Conservation (phyloP, 1,140 invertebrate genomes). For the Pseudomyrmex sp. region DNA sequence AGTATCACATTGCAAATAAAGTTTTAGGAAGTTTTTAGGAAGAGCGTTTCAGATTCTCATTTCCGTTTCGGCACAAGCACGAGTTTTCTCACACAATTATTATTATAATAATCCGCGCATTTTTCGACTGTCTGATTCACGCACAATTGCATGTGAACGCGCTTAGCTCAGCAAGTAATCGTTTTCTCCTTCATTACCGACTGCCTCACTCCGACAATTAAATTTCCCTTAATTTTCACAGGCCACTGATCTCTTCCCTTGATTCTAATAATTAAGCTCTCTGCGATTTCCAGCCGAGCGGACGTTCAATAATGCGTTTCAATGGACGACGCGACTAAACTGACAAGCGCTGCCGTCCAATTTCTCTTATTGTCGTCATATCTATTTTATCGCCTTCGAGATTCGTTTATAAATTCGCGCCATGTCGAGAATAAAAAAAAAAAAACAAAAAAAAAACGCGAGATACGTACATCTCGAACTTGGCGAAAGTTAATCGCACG, state of each 20-base stretch:
- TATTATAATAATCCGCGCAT: not conserved
- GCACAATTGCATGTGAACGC: constrained; percentile 10
- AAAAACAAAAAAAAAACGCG: too few relatives aligned
- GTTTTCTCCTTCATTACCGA: constrained; percentile 64
- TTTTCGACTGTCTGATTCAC: not conserved
- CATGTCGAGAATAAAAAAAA: constrained; percentile 11
- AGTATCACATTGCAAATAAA: not conserved
- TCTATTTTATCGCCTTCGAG: constrained; percentile 17
- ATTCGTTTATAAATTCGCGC: not conserved
- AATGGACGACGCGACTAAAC: constrained; percentile 37
- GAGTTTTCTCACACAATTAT: not conserved
- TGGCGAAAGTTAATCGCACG: too few relatives aligned
- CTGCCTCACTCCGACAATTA: constrained; percentile 75
- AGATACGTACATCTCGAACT: too few relatives aligned
- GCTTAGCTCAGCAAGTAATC: constrained; percentile 38
- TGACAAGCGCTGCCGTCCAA: constrained; percentile 30
- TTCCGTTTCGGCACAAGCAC: not conserved
- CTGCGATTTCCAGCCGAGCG: constrained; percentile 33
- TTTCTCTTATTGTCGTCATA: constrained; percentile 23
- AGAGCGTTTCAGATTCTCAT: not conserved
- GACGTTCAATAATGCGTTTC: constrained; percentile 48
- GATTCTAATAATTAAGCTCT: constrained; percentile 58
- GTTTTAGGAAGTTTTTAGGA: too few relatives aligned
- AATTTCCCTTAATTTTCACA: constrained; percentile 78
- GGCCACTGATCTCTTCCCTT: constrained; percentile 61